These are phyloP conservation scores for Zophobas morio DNA, from an alignment of 1,140 invertebrate genomes.

Conservation along the genomic window DNA sequence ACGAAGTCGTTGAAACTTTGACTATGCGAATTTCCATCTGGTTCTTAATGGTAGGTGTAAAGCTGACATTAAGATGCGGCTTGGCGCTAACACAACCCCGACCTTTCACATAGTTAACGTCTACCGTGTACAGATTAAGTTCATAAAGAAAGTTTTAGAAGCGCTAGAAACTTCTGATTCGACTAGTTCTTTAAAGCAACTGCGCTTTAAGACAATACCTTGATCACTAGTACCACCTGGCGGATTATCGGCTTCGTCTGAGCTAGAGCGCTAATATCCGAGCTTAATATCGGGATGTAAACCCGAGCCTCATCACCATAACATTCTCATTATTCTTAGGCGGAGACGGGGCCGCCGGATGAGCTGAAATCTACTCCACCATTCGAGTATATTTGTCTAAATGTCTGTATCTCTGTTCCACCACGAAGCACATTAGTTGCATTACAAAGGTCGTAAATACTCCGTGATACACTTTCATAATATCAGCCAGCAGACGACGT, in stretches of 20 bases:
- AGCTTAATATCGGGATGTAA: constrained; percentile 63
- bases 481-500: constrained; percentile 39
- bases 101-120: constrained; percentile 4
- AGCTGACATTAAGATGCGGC: neutral
- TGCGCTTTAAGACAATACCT: constrained; percentile 47
- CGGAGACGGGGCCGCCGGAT: constrained; percentile 52
- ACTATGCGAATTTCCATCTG: constrained; percentile 4
- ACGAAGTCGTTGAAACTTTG: constrained; percentile 18
- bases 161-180: too few species aligned
- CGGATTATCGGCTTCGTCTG: constrained; percentile 55
- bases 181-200: constrained; percentile 39
- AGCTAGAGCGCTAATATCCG: constrained; percentile 59
- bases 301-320: constrained; percentile 64
- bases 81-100: constrained; percentile 1
- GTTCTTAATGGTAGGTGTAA: constrained; percentile 31
- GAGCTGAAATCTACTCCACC: constrained; percentile 57
- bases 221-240: constrained; percentile 55
- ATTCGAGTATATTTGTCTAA: constrained; percentile 63
- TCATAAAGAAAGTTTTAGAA: too few species aligned
- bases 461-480: constrained; percentile 56
- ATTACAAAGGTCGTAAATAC: constrained; percentile 60
- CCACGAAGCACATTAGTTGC: constrained; percentile 56
- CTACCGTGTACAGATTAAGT: neutral
- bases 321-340: constrained; percentile 65
- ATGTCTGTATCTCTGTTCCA: constrained; percentile 60